A percentile compares a stretch with the other conserved stretches of the same genome.
phyloP scores from a whole-genome alignment of 2,797 vertebrate species.

The Merluccius polli region DNA sequence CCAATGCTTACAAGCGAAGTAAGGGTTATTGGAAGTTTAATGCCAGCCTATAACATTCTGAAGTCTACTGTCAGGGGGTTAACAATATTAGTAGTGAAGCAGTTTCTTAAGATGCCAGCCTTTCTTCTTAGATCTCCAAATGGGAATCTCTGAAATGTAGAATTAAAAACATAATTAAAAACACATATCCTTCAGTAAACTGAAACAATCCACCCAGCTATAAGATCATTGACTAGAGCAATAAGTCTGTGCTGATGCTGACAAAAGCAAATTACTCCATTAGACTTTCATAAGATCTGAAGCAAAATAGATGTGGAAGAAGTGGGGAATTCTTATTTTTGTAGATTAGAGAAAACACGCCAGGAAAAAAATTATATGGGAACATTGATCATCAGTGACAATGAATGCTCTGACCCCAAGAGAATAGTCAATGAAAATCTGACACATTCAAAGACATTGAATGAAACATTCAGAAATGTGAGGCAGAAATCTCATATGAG shows the following conservation, averaged over 20 bases:
- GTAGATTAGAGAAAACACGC: neutral
- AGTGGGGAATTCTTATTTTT: neutral
- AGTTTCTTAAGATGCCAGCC: too few species aligned
- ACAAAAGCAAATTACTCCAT: slow-evolving; percentile 2
- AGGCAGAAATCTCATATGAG: neutral
- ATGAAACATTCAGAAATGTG: neutral
- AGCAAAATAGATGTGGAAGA: neutral
- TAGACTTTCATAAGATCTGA: neutral
- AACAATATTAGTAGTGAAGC: too few species aligned
- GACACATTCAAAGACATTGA: neutral
- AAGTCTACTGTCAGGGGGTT: too few species aligned
- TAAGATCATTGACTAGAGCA: neutral
- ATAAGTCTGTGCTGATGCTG: neutral
- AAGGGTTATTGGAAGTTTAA: too few species aligned
- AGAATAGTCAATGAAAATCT: neutral
- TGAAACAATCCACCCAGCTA: neutral
- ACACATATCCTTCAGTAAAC: slow-evolving; percentile 11
- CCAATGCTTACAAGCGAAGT: too few species aligned
- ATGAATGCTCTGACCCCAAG: neutral
- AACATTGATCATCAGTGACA: neutral
- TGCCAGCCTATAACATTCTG: too few species aligned
- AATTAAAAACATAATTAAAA: neutral
- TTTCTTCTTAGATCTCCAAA: too few species aligned
- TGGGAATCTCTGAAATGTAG: slow-evolving; percentile 2
- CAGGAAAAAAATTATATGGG: neutral